Conservation (phyloP, 2,888 invertebrate species). For the Fragum whitleyi region DNA sequence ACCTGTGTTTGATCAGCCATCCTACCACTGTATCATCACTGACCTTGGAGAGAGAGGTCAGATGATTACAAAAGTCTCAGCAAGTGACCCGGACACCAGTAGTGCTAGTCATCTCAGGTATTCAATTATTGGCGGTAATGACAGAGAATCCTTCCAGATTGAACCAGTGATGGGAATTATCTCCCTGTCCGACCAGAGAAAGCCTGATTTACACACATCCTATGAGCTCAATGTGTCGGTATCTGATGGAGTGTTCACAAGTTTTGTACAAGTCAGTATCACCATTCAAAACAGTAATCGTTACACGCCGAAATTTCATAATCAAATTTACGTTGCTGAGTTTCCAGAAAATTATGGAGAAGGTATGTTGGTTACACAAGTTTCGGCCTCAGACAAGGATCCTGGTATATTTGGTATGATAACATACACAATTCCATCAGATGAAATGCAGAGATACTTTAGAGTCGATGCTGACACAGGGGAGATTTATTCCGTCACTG, state of each 20-base stretch:
- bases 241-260: slow-evolving; percentile 97
- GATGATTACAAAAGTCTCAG: slow-evolving; percentile 94
- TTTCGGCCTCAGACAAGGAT: slow-evolving; percentile 92
- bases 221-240: slow-evolving; percentile 95
- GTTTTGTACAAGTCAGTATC: slow-evolving; percentile 88
- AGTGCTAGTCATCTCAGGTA: slow-evolving; percentile 92
- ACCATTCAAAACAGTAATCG: slow-evolving; percentile 88
- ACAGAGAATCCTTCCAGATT: slow-evolving; percentile 85
- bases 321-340: slow-evolving; percentile 91
- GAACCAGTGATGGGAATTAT: slow-evolving; percentile 87
- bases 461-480: slow-evolving; percentile 85
- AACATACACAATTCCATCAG: slow-evolving; percentile 86
- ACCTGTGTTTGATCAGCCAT: slow-evolving; percentile 86
- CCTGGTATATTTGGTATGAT: slow-evolving; percentile 90
- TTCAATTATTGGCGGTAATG: slow-evolving; percentile 93
- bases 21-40: slow-evolving; percentile 92
- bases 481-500: slow-evolving; percentile 86
- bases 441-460: slow-evolving; percentile 84
- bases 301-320: slow-evolving; percentile 92
- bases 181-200: slow-evolving; percentile 91
- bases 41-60: slow-evolving; percentile 93
- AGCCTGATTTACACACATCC: slow-evolving; percentile 89
- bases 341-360: slow-evolving; percentile 92
- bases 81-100: slow-evolving; percentile 94
- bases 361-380: slow-evolving; percentile 91